These are phyloP conservation scores for Atta texana DNA, from an alignment of 1,140 invertebrate species.

Conservation along the genomic window DNA sequence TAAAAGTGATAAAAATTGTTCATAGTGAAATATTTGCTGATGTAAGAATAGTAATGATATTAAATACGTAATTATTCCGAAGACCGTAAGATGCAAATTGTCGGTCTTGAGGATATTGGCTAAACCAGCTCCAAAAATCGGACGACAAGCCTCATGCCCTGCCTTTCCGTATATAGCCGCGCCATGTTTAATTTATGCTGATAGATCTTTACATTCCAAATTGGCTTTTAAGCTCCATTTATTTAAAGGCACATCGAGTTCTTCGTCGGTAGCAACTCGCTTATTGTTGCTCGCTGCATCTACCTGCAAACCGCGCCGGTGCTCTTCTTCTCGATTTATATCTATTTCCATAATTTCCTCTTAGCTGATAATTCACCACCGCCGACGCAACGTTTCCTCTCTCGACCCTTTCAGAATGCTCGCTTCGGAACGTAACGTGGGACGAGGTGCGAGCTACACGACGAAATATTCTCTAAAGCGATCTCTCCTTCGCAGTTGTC, in stretches of 20 bases:
- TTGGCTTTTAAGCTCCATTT: constrained; percentile 79
- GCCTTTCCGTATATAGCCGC: constrained; percentile 39
- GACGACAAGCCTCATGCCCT: constrained; percentile 23
- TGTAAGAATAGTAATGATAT: constrained; percentile 5
- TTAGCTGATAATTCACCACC: constrained; percentile 81
- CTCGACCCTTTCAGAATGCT: constrained; percentile 52
- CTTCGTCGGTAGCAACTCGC: constrained; percentile 53
- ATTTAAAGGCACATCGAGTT: constrained; percentile 71
- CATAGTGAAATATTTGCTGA: background rate
- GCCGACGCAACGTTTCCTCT: constrained; percentile 53
- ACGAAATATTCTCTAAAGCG: constrained; percentile 14
- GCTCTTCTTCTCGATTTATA: constrained; percentile 82
- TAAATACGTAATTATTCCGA: constrained; percentile 17
- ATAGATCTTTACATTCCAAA: constrained; percentile 81
- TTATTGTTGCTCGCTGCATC: constrained; percentile 65
- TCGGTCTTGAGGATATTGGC: constrained; percentile 11
- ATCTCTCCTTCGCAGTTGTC: background rate
- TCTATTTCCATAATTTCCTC: constrained; percentile 85
- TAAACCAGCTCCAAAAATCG: constrained; percentile 48
- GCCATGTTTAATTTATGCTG: constrained; percentile 80
- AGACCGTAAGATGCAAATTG: constrained; percentile 38
- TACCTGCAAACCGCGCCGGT: constrained; percentile 53
- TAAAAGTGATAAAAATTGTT: background rate
- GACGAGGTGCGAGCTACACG: constrained; percentile 50
- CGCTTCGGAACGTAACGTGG: constrained; percentile 71